Evolutionary conservation across 2,797 vertebrate genomes (phyloP).

Genomic region (Furcifer pardalis): DNA sequence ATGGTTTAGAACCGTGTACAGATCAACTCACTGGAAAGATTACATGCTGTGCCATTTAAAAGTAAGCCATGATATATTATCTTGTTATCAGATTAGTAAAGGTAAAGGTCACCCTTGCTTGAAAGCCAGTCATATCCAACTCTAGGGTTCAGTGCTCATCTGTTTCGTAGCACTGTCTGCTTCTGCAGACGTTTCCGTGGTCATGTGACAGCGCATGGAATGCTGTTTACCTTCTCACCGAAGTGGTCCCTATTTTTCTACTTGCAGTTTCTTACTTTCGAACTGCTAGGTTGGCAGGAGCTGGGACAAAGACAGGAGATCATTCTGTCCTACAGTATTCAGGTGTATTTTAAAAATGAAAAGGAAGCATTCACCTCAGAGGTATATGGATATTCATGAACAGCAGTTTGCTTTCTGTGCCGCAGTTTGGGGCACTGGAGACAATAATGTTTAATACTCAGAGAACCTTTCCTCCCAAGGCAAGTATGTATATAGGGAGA

Average conservation of each 20-base stretch:
- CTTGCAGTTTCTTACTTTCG: too few species aligned
- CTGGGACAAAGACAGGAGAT: too few species aligned
- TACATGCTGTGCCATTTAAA: neutral
- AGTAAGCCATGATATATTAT: neutral
- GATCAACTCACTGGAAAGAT: neutral
- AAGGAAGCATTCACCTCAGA: neutral
- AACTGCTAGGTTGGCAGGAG: too few species aligned
- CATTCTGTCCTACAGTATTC: too few species aligned
- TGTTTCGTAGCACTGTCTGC: too few species aligned
- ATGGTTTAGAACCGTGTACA: neutral
- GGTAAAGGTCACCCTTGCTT: too few species aligned
- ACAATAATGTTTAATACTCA: neutral
- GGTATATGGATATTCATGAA: neutral
- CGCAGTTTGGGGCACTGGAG: neutral
- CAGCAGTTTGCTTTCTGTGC: neutral
- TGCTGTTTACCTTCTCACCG: too few species aligned
- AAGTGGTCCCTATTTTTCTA: too few species aligned
- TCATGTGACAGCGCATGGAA: too few species aligned
- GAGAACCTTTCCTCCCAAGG: neutral
- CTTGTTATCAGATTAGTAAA: constrained; percentile 5
- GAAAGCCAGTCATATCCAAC: too few species aligned
- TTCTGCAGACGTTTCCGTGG: too few species aligned
- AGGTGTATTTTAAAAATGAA: neutral
- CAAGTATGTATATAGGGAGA: neutral
- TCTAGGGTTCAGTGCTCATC: too few species aligned